These are phyloP conservation scores for Mergus octosetaceus DNA, from an alignment of 2,797 vertebrate genomes.

Conservation along the genomic window DNA sequence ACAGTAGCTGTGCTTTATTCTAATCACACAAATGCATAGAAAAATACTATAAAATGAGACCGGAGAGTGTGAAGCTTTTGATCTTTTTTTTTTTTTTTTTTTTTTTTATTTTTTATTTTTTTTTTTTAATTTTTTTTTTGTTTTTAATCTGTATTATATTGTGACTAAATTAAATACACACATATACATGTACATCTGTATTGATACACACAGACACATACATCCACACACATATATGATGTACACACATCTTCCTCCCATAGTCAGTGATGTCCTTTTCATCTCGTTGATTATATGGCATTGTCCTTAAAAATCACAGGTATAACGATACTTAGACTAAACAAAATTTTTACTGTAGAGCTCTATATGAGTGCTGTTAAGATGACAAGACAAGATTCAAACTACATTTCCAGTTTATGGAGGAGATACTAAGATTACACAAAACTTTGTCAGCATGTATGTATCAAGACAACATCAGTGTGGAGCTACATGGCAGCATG, in stretches of 20 bases:
- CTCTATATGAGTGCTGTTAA: background rate
- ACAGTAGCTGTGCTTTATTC: background rate
- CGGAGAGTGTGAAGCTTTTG: background rate
- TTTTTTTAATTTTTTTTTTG: accelerated
- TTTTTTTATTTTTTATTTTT: accelerated
- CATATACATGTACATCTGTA: accelerated
- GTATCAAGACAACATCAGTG: background rate
- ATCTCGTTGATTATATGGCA: background rate
- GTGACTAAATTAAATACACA: background rate
- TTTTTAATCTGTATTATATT: background rate
- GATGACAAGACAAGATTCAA: background rate
- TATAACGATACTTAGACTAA: background rate
- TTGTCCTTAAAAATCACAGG: background rate
- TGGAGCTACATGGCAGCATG: background rate
- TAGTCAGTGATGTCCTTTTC: background rate
- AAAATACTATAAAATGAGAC: background rate
- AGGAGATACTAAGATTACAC: slow-evolving; percentile 25
- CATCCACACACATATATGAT: background rate
- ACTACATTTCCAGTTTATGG: background rate
- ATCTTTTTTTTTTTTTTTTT: accelerated
- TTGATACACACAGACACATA: accelerated
- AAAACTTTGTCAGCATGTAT: background rate
- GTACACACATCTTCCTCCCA: background rate
- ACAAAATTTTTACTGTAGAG: background rate
- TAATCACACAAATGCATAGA: background rate